A percentile compares a stretch with the other conserved stretches of the same genome.
phyloP scores from a whole-genome alignment of 2,113 vertebrate genomes.

The Bostrychus sinensis region DNA sequence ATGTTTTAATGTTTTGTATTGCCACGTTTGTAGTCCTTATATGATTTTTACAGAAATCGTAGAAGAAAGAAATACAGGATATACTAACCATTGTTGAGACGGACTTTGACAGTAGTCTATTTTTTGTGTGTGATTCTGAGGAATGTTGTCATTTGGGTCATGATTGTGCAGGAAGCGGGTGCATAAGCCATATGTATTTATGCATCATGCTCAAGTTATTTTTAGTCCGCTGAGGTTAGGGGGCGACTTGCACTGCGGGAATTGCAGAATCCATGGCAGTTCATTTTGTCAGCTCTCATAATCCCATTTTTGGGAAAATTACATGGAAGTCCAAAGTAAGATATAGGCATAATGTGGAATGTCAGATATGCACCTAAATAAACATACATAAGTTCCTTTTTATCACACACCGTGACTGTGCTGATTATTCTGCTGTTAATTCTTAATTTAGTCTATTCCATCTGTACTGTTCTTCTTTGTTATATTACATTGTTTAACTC shows the following conservation, averaged over 20 bases:
- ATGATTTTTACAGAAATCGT: too few relatives aligned
- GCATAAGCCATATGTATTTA: slow-evolving; percentile 40
- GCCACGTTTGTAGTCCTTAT: too few relatives aligned
- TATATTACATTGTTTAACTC: too few relatives aligned
- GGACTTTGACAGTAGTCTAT: neutral
- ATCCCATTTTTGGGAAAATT: slow-evolving; percentile 47
- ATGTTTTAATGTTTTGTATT: too few relatives aligned
- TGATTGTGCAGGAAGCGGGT: slow-evolving; percentile 47
- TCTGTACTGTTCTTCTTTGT: too few relatives aligned
- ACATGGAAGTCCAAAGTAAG: neutral
- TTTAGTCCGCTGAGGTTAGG: slow-evolving; percentile 76
- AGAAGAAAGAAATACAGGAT: neutral
- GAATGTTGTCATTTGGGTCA: slow-evolving; percentile 29
- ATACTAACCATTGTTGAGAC: neutral
- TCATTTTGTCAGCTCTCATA: slow-evolving; percentile 48
- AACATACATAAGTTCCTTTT: too few relatives aligned
- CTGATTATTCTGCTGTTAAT: too few relatives aligned
- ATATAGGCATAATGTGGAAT: too few relatives aligned
- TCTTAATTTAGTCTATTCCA: too few relatives aligned
- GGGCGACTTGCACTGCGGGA: slow-evolving; percentile 64
- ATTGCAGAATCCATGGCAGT: slow-evolving; percentile 70
- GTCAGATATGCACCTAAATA: too few relatives aligned
- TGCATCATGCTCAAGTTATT: slow-evolving; percentile 78
- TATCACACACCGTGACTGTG: too few relatives aligned
- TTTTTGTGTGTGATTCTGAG: slow-evolving; percentile 11